A percentile compares a stretch with the other conserved stretches of the same genome.
Conservation (phyloP, 2,888 invertebrate genomes). For the Bruchidius siliquastri region DNA sequence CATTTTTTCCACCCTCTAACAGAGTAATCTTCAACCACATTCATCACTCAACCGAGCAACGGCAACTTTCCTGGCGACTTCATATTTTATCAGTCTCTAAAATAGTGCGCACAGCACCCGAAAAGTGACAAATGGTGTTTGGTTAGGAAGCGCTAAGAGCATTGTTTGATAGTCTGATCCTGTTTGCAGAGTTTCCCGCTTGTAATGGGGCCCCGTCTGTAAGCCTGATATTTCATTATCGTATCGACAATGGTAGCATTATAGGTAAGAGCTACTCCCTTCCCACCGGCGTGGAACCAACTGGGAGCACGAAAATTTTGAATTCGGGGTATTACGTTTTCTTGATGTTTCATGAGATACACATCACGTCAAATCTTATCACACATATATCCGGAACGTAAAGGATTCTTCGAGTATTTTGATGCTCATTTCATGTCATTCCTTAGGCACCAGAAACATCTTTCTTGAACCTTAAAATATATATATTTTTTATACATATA, state of each 20-base stretch:
- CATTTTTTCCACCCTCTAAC: neutral
- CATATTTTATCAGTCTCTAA: neutral
- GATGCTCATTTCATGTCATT: too few relatives aligned
- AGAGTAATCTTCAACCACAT: neutral
- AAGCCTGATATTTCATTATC: neutral
- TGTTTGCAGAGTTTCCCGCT: neutral
- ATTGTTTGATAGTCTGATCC: neutral
- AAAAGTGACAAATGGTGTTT: neutral
- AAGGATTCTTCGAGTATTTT: too few relatives aligned
- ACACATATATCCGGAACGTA: too few relatives aligned
- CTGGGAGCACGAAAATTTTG: too few relatives aligned
- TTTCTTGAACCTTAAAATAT: too few relatives aligned
- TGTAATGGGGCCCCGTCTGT: neutral
- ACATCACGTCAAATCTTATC: too few relatives aligned
- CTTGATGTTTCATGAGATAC: too few relatives aligned
- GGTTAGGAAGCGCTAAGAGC: neutral
- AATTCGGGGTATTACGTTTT: too few relatives aligned
- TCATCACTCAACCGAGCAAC: neutral
- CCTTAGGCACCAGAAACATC: too few relatives aligned
- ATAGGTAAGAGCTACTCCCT: neutral
- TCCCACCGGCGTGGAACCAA: too few relatives aligned
- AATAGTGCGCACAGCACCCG: neutral
- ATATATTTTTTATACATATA: too few relatives aligned
- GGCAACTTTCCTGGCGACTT: neutral
- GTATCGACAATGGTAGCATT: neutral